Evolutionary conservation across 2,888 invertebrate species (phyloP), one percentile per base, ranked within the genome.

Genomic region (Hirtodrosophila cameraria): DNA sequence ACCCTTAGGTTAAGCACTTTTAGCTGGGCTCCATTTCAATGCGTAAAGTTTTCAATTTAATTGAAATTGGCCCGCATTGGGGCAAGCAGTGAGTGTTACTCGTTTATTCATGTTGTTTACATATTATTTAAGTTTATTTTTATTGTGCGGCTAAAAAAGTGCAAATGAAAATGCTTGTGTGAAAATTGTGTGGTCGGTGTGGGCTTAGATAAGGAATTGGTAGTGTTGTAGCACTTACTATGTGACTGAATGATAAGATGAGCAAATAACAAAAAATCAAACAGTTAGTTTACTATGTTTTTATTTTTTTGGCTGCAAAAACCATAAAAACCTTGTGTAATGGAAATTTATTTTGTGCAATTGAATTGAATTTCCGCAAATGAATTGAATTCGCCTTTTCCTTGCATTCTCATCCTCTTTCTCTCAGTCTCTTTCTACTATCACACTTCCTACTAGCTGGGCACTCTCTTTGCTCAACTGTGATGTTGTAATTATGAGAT

Each of bases 1-100:
- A 48, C 67, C 71, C 57, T 52, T 41, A 35, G 36, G 16, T 16
- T 35, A 28, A 28, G 13, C 20, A 33, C 27, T 9, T 43, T n/a
- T 12, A 36, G 42, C 13, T 15, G 18, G 31, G 25, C 31, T 43
- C 6, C 16, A 43, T 31, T 53, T 54, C 49, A 30, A 39, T 48
- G 50, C 53, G 58, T 73, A 61, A 73, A 63, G 60, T 66, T 68
- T 62, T 65, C 62, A 72, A 77, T 58, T 67, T 68, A 78, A 84
- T 80, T 82, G 82, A 70, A 82, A 80, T 68, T 75, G 74, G 53
- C 82, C 84, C 84, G 84, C 74, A 80, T 84, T 46, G 49, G 7
- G 36, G 18, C 38, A 7, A 18, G 33, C n/a, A 45, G 64, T 35
- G 38, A 59, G 20, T 58, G 45, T 27, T 45, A 49, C 75, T 78